Conservation (phyloP, 2,888 invertebrate species). For the Nemotelus pantherinus region DNA sequence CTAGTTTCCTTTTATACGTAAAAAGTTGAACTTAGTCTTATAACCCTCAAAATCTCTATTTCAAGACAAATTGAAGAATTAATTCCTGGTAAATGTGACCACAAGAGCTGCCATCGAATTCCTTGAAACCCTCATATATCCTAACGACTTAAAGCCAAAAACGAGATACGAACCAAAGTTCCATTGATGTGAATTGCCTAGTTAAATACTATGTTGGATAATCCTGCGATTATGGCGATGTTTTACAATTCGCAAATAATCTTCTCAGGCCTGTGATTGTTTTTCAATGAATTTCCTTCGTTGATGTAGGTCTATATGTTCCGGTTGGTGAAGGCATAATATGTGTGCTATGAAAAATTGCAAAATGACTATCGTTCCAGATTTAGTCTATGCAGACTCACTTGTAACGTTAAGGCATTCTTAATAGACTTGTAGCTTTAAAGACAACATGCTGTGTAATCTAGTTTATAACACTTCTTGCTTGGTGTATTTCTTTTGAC, state of each 20-base stretch:
- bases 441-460: slow-evolving; percentile 34
- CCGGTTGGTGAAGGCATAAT: slow-evolving; percentile 5
- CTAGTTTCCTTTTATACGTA: too few species aligned
- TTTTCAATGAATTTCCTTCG: slow-evolving; percentile 24
- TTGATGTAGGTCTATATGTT: not conserved
- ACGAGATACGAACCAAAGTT: not conserved
- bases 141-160: not conserved
- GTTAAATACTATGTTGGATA: slow-evolving; percentile 14
- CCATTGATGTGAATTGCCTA: not conserved
- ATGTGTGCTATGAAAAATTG: slow-evolving; percentile 28
- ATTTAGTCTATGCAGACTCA: not conserved
- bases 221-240: slow-evolving; percentile 28
- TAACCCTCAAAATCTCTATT: too few species aligned
- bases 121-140: not conserved
- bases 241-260: slow-evolving; percentile 40
- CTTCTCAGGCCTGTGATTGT: slow-evolving; percentile 41
- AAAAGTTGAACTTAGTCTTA: too few species aligned
- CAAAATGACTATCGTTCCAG: not conserved
- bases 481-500: not conserved
- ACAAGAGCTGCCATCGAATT: too few species aligned
- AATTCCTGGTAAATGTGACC: too few species aligned
- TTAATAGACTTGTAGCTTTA: not conserved
- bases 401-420: not conserved
- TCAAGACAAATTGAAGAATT: too few species aligned
- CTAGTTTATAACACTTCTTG: slow-evolving; percentile 30